Base-by-base conservation (phyloP, 2,888 invertebrate genomes). In the Graphium colonna region DNA sequence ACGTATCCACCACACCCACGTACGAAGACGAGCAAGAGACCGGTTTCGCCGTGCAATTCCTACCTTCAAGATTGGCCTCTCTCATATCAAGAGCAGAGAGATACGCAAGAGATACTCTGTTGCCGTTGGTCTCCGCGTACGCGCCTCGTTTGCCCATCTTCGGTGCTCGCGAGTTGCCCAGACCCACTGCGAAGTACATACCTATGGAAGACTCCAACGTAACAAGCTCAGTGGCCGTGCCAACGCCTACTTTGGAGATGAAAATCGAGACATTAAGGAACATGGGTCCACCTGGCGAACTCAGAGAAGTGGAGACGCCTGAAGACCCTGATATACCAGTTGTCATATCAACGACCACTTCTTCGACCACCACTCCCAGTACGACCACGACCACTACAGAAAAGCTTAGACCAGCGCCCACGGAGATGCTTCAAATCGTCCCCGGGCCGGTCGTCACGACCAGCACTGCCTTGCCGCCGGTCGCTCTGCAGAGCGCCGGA, bases 31-130 rank as follows among this genome's bases (percentile, higher is more conserved):
- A 75, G 63, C 83, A 77, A 58, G 81, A 83, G 56, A 58, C 77
- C 4, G 78, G 88, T 54, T 89, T 92, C 52, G 95, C 94, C 0
- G 95, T 96, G 0, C 96, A 96, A 73, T 92, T 95, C 68, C 82
- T 96, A 40, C 96, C 96, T 0, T 94, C 95, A 60, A 90, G 95
- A 28, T 78, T 96, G 1, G 95, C 95, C 0, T 93, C 94, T 3
- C 92, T 96, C 76, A 91, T 96, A 43, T 94, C 95, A 36, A 93
- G 95, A 63, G 96, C 96, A 0, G 96, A 96, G 69, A 91, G 93
- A 45, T 96, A 96, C 74, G 95, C 96, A 0, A 90, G 95, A 49
- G 94, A 95, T 73, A 95, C 95, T 0, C 84, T 95, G 1, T 75
- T 95, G 49, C 95, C 95, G 0, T 75, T 95, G 4, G 95, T 95